Conservation (phyloP, 2,113 vertebrate species). For the Atlantisia rogersi region DNA sequence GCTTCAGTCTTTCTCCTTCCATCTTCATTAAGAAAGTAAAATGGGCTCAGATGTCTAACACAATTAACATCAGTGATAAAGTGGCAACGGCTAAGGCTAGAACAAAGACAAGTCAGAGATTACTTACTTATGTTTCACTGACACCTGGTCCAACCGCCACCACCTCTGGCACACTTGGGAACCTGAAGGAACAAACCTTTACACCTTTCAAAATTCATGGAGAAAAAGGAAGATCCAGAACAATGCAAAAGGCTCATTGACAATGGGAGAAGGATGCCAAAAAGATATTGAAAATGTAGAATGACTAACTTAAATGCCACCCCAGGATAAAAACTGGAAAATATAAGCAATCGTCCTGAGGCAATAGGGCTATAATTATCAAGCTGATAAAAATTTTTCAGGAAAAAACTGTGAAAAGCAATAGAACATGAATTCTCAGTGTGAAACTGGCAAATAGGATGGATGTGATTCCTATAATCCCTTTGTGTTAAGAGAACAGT, state of each 20-base stretch:
- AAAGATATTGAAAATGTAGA: neutral
- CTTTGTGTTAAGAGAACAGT: neutral
- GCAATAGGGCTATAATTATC: neutral
- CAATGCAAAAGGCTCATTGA: neutral
- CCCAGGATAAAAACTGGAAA: neutral
- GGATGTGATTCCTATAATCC: neutral
- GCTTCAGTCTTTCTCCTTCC: neutral
- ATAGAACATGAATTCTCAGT: neutral
- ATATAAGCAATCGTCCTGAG: neutral
- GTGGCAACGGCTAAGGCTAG: neutral
- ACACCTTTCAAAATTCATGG: neutral
- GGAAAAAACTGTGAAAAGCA: neutral
- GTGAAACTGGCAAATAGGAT: neutral
- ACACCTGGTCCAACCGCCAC: neutral
- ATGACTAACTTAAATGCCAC: neutral
- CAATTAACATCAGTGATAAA: constrained; percentile 24
- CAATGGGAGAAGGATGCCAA: neutral
- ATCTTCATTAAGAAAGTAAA: constrained; percentile 33
- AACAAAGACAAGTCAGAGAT: neutral
- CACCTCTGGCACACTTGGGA: neutral
- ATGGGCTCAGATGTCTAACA: neutral
- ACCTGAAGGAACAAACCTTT: neutral
- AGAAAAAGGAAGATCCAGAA: neutral
- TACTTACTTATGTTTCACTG: neutral
- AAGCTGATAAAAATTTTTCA: neutral